Evolutionary conservation across 2,888 invertebrate species (phyloP).

Genomic region (Anticlea derivata): DNA sequence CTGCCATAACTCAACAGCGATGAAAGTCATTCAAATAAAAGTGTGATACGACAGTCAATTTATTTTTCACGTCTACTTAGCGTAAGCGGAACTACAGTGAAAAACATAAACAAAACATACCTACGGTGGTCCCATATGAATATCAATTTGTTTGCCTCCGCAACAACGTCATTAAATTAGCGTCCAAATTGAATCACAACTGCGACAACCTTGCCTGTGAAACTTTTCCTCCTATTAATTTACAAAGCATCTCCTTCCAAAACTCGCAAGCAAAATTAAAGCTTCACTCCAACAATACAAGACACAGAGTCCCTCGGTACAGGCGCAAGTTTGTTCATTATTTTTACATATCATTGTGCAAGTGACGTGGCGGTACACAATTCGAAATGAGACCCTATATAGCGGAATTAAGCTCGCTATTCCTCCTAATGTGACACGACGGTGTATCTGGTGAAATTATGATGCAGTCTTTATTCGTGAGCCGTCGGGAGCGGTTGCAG

Average conservation of each 20-base stretch:
- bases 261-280: slow-evolving; percentile 53
- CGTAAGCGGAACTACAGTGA: slow-evolving; percentile 38
- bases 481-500: slow-evolving; percentile 84
- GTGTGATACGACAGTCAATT: slow-evolving; percentile 30
- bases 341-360: slow-evolving; percentile 84
- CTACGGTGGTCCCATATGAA: slow-evolving; percentile 79
- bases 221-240: slow-evolving; percentile 84
- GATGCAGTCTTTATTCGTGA: slow-evolving; percentile 84
- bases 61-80: slow-evolving; percentile 33
- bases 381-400: slow-evolving; percentile 63
- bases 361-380: slow-evolving; percentile 63
- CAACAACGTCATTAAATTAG: slow-evolving; percentile 82
- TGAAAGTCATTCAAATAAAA: slow-evolving; percentile 6
- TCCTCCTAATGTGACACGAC: slow-evolving; percentile 55
- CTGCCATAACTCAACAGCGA: too few relatives aligned
- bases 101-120: slow-evolving; percentile 70
- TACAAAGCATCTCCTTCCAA: slow-evolving; percentile 75
- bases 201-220: slow-evolving; percentile 80
- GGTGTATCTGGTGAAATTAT: slow-evolving; percentile 83
- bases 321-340: slow-evolving; percentile 79
- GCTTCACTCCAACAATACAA: slow-evolving; percentile 52
- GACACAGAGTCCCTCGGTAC: slow-evolving; percentile 59
- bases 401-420: slow-evolving; percentile 60
- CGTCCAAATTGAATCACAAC: slow-evolving; percentile 84
- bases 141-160: slow-evolving; percentile 81